Conservation (phyloP, 1,140 invertebrate genomes). For the Anadara kagoshimensis region DNA sequence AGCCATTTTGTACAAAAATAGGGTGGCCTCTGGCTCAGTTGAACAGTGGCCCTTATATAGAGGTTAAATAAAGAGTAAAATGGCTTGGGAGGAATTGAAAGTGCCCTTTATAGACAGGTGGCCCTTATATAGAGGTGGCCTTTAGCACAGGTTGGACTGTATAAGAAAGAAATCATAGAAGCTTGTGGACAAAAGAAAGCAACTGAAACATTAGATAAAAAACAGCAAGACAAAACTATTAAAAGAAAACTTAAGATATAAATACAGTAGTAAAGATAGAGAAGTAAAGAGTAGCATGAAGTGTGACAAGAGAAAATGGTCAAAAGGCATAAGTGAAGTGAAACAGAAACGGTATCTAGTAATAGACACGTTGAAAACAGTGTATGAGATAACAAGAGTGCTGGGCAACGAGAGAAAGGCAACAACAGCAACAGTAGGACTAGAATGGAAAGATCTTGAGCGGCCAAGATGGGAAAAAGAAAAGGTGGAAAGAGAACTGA, state of each 20-base stretch:
- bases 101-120: too few relatives aligned
- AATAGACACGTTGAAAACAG: conserved; percentile 23
- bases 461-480: too few relatives aligned
- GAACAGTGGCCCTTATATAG: too few relatives aligned
- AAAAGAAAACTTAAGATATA: conserved; percentile 15
- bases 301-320: conserved; percentile 12
- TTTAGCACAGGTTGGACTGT: too few relatives aligned
- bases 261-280: conserved; percentile 19
- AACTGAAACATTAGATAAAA: too few relatives aligned
- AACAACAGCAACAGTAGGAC: neutral
- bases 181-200: too few relatives aligned
- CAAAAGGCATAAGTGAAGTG: conserved; percentile 7
- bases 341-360: conserved; percentile 20
- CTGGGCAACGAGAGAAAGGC: conserved; percentile 18
- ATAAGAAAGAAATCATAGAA: neutral
- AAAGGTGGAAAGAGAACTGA: too few relatives aligned
- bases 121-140: too few relatives aligned
- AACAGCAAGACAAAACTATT: conserved; percentile 19
- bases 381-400: conserved; percentile 27
- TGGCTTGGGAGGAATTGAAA: too few relatives aligned
- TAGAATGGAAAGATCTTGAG: neutral
- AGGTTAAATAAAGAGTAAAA: too few relatives aligned
- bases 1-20: too few relatives aligned
- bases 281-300: conserved; percentile 26
- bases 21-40: too few relatives aligned